phyloP scores from a whole-genome alignment of 2,113 vertebrate species.

The Romanogobio albipinnatus region DNA sequence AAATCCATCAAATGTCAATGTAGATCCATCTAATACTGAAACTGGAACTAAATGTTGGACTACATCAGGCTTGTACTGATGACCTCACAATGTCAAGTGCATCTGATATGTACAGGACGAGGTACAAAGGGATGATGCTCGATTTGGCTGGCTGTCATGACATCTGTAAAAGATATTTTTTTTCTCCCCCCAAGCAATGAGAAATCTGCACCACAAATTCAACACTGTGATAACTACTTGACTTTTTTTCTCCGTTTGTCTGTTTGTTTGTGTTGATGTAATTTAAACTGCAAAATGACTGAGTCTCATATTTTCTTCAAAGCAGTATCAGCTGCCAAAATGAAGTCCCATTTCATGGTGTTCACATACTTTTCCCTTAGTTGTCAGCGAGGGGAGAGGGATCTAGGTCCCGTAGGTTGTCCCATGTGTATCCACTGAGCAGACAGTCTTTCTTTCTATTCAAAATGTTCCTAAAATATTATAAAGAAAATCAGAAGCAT shows the following conservation, averaged over 20 bases:
- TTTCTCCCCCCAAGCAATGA: slow-evolving; percentile 65
- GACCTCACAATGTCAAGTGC: slow-evolving; percentile 65
- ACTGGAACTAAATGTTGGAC: slow-evolving; percentile 28
- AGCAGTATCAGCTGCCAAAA: slow-evolving; percentile 65
- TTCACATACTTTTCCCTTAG: slow-evolving; percentile 56
- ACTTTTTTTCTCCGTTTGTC: slow-evolving; percentile 33
- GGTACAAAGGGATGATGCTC: slow-evolving; percentile 64
- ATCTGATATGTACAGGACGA: slow-evolving; percentile 76
- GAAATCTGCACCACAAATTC: slow-evolving; percentile 74
- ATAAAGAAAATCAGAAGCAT: slow-evolving; percentile 51
- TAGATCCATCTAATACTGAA: slow-evolving; percentile 54
- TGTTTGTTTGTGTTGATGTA: slow-evolving; percentile 53
- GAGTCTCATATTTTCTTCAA: slow-evolving; percentile 57
- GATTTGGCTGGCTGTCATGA: slow-evolving; percentile 75
- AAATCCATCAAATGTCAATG: slow-evolving; percentile 26
- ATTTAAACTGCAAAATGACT: slow-evolving; percentile 57
- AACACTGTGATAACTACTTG: slow-evolving; percentile 71
- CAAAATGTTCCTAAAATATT: slow-evolving; percentile 58
- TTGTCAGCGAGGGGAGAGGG: slow-evolving; percentile 56
- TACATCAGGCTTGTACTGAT: slow-evolving; percentile 54
- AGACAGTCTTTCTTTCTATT: slow-evolving; percentile 54
- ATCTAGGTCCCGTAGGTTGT: slow-evolving; percentile 45
- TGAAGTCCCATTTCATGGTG: slow-evolving; percentile 65
- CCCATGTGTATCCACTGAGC: slow-evolving; percentile 38
- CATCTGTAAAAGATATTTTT: slow-evolving; percentile 54